Percentiles rank a stretch among this genome's conserved stretches.
Conservation (phyloP, 1,140 invertebrate genomes). For the Protaetia brevitarsis region DNA sequence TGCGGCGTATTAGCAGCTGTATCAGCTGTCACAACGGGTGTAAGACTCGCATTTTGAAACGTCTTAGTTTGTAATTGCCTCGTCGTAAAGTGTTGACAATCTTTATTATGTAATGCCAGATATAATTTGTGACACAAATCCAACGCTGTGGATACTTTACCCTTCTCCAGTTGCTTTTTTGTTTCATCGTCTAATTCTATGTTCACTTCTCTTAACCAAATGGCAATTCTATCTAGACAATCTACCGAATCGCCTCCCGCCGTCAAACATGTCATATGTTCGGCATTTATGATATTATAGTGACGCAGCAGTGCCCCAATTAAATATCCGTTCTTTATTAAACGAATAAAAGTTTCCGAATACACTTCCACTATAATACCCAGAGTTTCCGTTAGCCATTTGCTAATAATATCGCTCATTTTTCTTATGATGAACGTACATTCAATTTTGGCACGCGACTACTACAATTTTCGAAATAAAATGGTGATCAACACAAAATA, state of each 20-base stretch:
- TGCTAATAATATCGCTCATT: slow-evolving; percentile 37
- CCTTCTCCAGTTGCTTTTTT: slow-evolving; percentile 42
- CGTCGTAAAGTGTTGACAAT: slow-evolving; percentile 34
- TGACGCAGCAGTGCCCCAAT: slow-evolving; percentile 48
- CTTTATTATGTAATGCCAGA: slow-evolving; percentile 56
- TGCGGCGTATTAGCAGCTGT: too few relatives aligned
- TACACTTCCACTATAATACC: slow-evolving; percentile 36
- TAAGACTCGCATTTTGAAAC: too few relatives aligned
- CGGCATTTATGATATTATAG: slow-evolving; percentile 49
- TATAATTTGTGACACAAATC: slow-evolving; percentile 60
- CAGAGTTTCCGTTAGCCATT: slow-evolving; percentile 40
- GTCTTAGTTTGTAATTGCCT: slow-evolving; percentile 25
- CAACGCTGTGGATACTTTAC: slow-evolving; percentile 51
- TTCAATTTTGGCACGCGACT: slow-evolving; percentile 1
- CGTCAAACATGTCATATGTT: slow-evolving; percentile 42
- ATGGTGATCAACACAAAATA: too few relatives aligned
- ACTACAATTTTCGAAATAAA: too few relatives aligned
- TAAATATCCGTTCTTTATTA: slow-evolving; percentile 48
- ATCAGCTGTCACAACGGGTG: too few relatives aligned
- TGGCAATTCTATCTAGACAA: slow-evolving; percentile 48
- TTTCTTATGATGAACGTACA: neutral
- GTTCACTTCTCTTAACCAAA: slow-evolving; percentile 54
- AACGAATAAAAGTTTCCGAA: slow-evolving; percentile 40
- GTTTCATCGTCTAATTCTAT: slow-evolving; percentile 52
- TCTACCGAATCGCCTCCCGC: slow-evolving; percentile 48